phyloP scores from a whole-genome alignment of 2,888 invertebrate species.

The Axea sp. region DNA sequence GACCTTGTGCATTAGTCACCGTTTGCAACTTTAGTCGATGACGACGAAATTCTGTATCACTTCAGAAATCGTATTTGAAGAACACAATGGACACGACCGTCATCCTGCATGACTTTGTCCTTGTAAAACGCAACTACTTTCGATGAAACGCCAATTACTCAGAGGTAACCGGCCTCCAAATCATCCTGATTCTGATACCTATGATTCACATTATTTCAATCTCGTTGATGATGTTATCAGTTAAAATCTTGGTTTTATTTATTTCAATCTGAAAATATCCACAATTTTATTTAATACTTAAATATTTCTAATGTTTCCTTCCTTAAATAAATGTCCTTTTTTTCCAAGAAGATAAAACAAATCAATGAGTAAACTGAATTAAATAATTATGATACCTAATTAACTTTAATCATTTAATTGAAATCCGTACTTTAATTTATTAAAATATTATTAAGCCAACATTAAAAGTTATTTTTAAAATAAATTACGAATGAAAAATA shows the following conservation, averaged over 20 bases:
- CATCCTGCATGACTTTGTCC: slow-evolving; percentile 49
- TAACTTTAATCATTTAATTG: no score
- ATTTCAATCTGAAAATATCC: no score
- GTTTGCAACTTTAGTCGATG: slow-evolving; percentile 27
- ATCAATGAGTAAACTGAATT: no score
- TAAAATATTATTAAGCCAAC: no score
- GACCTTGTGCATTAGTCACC: slow-evolving; percentile 40
- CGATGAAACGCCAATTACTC: slow-evolving; percentile 59
- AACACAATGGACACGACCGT: slow-evolving; percentile 39
- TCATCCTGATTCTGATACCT: slow-evolving; percentile 33
- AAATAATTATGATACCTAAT: no score
- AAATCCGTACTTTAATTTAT: no score
- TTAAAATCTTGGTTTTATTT: slow-evolving; percentile 17
- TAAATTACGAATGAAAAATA: no score
- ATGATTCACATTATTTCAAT: slow-evolving; percentile 53
- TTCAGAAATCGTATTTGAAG: slow-evolving; percentile 33
- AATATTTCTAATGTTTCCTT: no score
- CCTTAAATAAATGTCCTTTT: no score
- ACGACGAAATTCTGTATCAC: slow-evolving; percentile 40
- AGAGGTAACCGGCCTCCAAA: slow-evolving; percentile 61
- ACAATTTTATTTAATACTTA: no score
- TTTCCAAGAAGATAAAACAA: no score
- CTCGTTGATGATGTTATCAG: slow-evolving; percentile 43
- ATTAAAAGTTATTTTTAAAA: no score
- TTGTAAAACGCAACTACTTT: slow-evolving; percentile 41